phyloP scores from a whole-genome alignment of 2,797 vertebrate species.

The Urophycis tenuis region DNA sequence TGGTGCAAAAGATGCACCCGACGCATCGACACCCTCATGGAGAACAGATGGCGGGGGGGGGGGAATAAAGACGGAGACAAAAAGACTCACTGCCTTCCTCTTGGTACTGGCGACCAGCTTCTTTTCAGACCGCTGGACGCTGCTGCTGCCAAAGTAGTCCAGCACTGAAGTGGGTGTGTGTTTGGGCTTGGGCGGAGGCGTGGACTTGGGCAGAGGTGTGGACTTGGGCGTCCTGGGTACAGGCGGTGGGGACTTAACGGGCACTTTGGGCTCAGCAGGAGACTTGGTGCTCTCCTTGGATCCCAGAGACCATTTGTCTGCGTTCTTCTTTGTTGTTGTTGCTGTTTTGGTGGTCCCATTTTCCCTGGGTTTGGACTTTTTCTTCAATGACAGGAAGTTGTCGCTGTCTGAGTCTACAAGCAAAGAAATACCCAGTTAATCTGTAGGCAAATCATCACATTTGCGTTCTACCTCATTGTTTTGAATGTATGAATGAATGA shows the following conservation, averaged over 20 bases:
- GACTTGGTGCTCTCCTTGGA: conserved; percentile 41
- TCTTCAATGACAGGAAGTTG: conserved; percentile 71
- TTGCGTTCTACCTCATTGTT: neutral
- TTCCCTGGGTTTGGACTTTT: conserved; percentile 70
- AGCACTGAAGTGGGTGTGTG: conserved; percentile 77
- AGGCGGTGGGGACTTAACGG: conserved; percentile 55
- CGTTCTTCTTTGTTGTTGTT: conserved; percentile 16
- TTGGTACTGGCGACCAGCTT: conserved; percentile 88
- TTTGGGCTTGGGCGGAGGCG: conserved; percentile 67
- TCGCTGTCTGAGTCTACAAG: conserved; percentile 86
- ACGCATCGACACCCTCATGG: too few species aligned
- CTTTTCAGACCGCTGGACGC: conserved; percentile 82
- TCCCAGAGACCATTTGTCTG: conserved; percentile 1
- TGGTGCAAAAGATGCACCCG: too few species aligned
- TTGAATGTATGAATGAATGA: neutral
- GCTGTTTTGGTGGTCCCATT: conserved; percentile 58
- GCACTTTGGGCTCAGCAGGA: conserved; percentile 54
- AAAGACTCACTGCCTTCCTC: conserved; percentile 80
- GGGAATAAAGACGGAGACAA: too few species aligned
- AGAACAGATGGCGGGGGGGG: too few species aligned
- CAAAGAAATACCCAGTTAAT: neutral
- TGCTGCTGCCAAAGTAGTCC: conserved; percentile 82
- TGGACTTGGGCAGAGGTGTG: conserved; percentile 51
- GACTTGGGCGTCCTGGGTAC: conserved; percentile 63
- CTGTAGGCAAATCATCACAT: neutral